Conservation (phyloP, 2,888 invertebrate genomes). For the Allophyes oxyacanthae region DNA sequence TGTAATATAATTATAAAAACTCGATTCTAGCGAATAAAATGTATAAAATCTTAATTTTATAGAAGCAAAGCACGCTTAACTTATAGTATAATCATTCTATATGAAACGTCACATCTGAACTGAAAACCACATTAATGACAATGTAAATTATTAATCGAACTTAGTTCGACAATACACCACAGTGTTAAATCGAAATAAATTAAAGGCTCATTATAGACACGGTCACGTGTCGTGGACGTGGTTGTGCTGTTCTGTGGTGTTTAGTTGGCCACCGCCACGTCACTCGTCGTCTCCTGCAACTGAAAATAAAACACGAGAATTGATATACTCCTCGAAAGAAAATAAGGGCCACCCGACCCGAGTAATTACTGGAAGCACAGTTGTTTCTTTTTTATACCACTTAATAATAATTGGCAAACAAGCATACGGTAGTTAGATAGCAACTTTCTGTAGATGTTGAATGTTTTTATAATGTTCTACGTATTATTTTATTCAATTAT, state of each 20-base stretch:
- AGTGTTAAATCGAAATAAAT: slow-evolving; percentile 83
- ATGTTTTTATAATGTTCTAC: no score
- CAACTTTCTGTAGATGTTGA: no score
- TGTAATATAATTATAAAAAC: slow-evolving; percentile 83
- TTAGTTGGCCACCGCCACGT: slow-evolving; percentile 78
- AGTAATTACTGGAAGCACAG: no score
- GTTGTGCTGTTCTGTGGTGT: slow-evolving; percentile 41
- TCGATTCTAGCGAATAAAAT: slow-evolving; percentile 87
- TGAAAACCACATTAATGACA: slow-evolving; percentile 79
- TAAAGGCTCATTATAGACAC: slow-evolving; percentile 81
- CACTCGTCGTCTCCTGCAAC: slow-evolving; percentile 76
- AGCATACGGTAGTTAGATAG: no score
- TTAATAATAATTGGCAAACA: no score
- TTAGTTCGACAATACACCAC: slow-evolving; percentile 84
- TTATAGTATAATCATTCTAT: slow-evolving; percentile 86
- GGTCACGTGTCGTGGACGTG: slow-evolving; percentile 63
- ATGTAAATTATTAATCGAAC: slow-evolving; percentile 79
- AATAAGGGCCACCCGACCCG: no score
- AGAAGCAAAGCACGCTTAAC: slow-evolving; percentile 89
- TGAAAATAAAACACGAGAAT: slow-evolving; percentile 18
- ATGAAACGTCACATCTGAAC: slow-evolving; percentile 81
- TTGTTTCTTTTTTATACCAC: no score
- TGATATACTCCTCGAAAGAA: neutral
- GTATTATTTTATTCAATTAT: no score
- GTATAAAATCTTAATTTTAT: slow-evolving; percentile 88